phyloP scores from a whole-genome alignment of 2,888 invertebrate genomes.

The Orthosia incerta region DNA sequence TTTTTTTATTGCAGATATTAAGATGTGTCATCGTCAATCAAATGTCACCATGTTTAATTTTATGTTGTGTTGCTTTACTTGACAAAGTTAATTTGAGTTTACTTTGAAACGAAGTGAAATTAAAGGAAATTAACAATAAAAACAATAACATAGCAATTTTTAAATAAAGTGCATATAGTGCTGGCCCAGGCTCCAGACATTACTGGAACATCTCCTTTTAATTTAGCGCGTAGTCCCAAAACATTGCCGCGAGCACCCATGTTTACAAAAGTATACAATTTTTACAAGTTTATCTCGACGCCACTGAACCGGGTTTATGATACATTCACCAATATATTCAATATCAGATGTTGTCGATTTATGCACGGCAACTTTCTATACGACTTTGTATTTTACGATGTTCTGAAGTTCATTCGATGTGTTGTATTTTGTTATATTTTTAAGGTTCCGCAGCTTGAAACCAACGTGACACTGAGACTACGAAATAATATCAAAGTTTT shows the following conservation, averaged over 20 bases:
- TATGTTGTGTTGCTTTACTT: too few relatives aligned
- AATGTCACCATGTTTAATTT: too few relatives aligned
- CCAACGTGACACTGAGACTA: background rate
- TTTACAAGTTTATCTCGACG: constrained; percentile 66
- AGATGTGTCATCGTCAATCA: too few relatives aligned
- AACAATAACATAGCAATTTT: too few relatives aligned
- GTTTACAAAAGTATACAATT: constrained; percentile 55
- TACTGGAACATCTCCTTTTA: too few relatives aligned
- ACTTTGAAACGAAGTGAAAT: too few relatives aligned
- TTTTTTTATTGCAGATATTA: too few relatives aligned
- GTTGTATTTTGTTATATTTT: constrained; percentile 40
- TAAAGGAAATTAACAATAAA: too few relatives aligned
- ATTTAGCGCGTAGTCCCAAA: background rate
- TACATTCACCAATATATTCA: constrained; percentile 69
- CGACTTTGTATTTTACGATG: constrained; percentile 69
- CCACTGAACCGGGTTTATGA: constrained; percentile 66
- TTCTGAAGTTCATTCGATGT: constrained; percentile 47
- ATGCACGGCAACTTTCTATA: constrained; percentile 65
- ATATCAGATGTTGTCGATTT: constrained; percentile 70
- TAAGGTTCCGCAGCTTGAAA: constrained; percentile 4
- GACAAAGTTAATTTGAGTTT: too few relatives aligned
- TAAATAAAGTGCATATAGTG: too few relatives aligned
- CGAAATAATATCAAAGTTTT: constrained; percentile 15
- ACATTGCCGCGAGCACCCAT: constrained; percentile 35
- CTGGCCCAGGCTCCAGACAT: too few relatives aligned